Conservation (phyloP, 2,888 invertebrate genomes). For the Branchipolynoe longqiensis region DNA sequence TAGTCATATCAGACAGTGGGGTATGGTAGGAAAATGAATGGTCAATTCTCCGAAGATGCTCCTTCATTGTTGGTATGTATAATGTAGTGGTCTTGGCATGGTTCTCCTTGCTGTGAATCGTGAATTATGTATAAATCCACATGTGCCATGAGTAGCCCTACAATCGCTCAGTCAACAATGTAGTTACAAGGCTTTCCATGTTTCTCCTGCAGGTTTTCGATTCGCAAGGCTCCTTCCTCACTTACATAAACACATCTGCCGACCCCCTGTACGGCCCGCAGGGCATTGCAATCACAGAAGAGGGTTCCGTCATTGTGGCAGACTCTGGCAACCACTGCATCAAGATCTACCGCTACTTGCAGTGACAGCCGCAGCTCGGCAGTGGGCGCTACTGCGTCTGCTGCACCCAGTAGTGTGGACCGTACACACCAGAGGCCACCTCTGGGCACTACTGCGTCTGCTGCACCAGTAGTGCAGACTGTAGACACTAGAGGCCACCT, state of each 20-base stretch:
- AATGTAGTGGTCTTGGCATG: too few relatives aligned
- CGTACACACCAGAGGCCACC: neutral
- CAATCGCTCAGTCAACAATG: too few relatives aligned
- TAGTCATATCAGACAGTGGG: too few relatives aligned
- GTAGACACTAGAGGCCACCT: too few relatives aligned
- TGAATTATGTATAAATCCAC: too few relatives aligned
- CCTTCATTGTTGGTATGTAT: too few relatives aligned
- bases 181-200: neutral
- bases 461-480: too few relatives aligned
- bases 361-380: constrained; percentile 51
- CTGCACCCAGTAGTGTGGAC: constrained; percentile 43
- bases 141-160: too few relatives aligned
- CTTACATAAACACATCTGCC: constrained; percentile 83
- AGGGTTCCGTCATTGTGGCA: constrained; percentile 83
- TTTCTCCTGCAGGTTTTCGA: constrained; percentile 83
- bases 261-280: constrained; percentile 84
- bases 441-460: neutral
- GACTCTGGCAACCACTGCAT: constrained; percentile 84
- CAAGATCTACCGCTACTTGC: constrained; percentile 83
- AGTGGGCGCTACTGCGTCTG: constrained; percentile 44
- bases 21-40: too few relatives aligned
- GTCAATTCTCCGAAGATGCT: too few relatives aligned
- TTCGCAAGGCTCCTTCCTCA: constrained; percentile 83
- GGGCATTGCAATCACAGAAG: constrained; percentile 82
- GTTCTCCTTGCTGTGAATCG: too few relatives aligned